Base-by-base conservation (phyloP, 2,888 invertebrate genomes). In the Encarsia formosa region DNA sequence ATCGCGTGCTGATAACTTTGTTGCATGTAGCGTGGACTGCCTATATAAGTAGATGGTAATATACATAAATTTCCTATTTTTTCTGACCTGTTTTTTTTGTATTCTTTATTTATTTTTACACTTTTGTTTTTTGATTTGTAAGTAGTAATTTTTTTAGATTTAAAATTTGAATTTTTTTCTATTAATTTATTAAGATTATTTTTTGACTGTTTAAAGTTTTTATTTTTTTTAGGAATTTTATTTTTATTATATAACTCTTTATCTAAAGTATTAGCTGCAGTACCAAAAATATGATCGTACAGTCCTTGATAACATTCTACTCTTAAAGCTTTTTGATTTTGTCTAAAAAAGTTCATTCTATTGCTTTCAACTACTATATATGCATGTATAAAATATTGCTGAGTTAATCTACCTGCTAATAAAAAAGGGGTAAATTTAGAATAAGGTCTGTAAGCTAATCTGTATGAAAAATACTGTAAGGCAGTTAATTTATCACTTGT, bases 381-480 rank as follows among this genome's bases (percentile, higher is more conserved):
- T 9, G 42, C 29, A 26, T 26, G 29, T 6, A 42, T 15, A 18
- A 42, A 26, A 26, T 1, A 15, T 26, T 42, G 42, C 29, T 42
- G 29, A 16, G 42, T 42, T 2, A 42, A 31, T 26, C 29, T 42
- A 11, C 40, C 48, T 22, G 18, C 18, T 23, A 23, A 37, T 46
- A 46, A 46, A 23, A 46, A 20, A 13, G 37, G 38, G 23, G 8
- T 40, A 32, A 40, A 48, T 40, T 19, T 26, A 40, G 4, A 1
- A 19, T 40, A 4, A 5, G 39, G 39, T 48, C 48, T 6, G 34
- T 48, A 40, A 13, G 40, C 16, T 9, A 31, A 29, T 20, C 40
- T 6, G 13, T 48, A 24, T 31, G 40, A 48, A 40, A 40, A 40
- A 48, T n/a, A 48, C 40, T 48, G 48, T 13, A 48, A 18, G n/a